These are phyloP conservation scores for Capromys pilorides DNA, from an alignment of 2,797 vertebrate species.

Conservation along the genomic window DNA sequence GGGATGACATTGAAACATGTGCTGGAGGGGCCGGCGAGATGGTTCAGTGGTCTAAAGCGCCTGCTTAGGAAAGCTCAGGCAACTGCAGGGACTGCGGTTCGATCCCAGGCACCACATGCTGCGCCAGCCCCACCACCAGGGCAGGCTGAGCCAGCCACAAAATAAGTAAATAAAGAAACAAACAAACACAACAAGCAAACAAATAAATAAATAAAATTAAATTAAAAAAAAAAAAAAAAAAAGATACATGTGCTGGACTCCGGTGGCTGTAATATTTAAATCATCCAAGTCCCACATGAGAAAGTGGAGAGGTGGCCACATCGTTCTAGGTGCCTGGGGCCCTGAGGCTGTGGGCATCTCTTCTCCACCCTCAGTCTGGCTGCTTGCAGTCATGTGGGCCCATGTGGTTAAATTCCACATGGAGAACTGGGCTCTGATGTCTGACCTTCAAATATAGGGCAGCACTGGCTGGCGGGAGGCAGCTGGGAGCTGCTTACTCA, in stretches of 20 bases:
- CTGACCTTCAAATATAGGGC: slow-evolving; percentile 77
- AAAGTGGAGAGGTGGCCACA: background rate
- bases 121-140: no score
- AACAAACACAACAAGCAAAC: no score
- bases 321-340: background rate
- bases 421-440: slow-evolving; percentile 54
- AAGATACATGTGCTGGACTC: slow-evolving; percentile 50
- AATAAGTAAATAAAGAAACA: no score
- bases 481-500: slow-evolving; percentile 52
- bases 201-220: no score
- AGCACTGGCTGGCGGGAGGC: slow-evolving; percentile 57
- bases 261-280: slow-evolving; percentile 74
- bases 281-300: slow-evolving; percentile 25
- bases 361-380: background rate
- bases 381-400: slow-evolving; percentile 40
- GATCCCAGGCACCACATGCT: no score
- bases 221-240: no score
- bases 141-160: no score
- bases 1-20: slow-evolving; percentile 73
- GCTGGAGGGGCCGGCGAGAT: no score
- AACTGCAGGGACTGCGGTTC: no score
- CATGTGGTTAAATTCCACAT: slow-evolving; percentile 34
- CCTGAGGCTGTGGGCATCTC: background rate
- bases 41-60: no score
- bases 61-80: no score